phyloP scores from a whole-genome alignment of 2,113 vertebrate species.

The Stomatorhinus ivindoensis region DNA sequence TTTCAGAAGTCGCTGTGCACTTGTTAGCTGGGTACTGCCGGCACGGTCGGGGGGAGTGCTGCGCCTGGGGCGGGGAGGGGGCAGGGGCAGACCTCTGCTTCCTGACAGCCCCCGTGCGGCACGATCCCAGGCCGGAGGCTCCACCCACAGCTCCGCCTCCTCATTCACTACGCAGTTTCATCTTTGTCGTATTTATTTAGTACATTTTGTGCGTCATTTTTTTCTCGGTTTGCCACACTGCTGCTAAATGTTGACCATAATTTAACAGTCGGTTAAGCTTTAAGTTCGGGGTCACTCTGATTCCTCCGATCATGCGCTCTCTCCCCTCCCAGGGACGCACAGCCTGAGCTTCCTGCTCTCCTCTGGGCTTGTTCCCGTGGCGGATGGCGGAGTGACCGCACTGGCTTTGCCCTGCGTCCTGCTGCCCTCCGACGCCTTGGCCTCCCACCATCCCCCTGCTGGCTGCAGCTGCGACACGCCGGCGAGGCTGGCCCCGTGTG shows the following conservation, averaged over 20 bases:
- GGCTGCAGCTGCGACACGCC: conserved; percentile 55
- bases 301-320: neutral
- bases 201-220: neutral
- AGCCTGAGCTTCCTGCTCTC: conserved; percentile 73
- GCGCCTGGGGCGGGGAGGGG: neutral
- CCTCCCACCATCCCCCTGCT: conserved; percentile 65
- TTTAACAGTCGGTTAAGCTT: neutral
- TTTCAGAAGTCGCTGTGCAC: neutral
- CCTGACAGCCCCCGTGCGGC: neutral
- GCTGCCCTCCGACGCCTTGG: conserved; percentile 65
- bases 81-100: neutral
- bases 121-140: neutral
- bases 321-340: conserved; percentile 42
- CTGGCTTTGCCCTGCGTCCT: conserved; percentile 74
- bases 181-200: neutral
- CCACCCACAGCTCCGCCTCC: neutral
- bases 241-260: neutral
- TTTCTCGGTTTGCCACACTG: neutral
- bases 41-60: neutral
- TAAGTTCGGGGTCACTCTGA: neutral
- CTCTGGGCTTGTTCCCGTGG: conserved; percentile 54
- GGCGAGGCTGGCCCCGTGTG: conserved; percentile 49
- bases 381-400: conserved; percentile 53
- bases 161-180: neutral
- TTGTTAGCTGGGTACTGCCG: neutral